A percentile compares a stretch with the other conserved stretches of the same genome.
These are phyloP conservation scores for Ormyrus labotus DNA, from an alignment of 2,888 invertebrate genomes.

Conservation along the genomic window DNA sequence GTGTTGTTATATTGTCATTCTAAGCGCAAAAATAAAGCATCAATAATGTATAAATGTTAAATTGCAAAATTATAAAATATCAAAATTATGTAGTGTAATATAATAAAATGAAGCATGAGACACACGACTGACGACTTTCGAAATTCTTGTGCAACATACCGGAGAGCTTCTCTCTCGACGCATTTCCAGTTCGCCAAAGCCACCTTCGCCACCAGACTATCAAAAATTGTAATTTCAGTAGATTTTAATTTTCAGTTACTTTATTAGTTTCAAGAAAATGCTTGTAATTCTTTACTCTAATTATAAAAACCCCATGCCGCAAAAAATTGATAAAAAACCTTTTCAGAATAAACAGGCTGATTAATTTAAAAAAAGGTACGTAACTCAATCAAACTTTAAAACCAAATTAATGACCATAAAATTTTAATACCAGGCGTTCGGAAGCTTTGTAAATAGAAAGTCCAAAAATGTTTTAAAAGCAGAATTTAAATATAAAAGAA, in stretches of 20 bases:
- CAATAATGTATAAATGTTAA: not conserved
- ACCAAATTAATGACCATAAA: not conserved
- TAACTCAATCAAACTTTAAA: not conserved
- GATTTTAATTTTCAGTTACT: conserved; percentile 34
- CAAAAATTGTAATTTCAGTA: conserved; percentile 64
- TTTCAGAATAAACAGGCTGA: no score
- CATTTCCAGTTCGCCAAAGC: conserved; percentile 73
- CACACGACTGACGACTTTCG: conserved; percentile 55
- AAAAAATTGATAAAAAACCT: not conserved
- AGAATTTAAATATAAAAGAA: not conserved
- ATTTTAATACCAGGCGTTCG: no score
- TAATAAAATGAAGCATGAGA: conserved; percentile 37
- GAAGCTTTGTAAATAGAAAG: no score
- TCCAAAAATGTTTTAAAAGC: not conserved
- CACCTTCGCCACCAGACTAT: conserved; percentile 75
- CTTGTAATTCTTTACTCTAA: conserved; percentile 17
- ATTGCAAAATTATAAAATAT: conserved; percentile 13
- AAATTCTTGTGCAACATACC: conserved; percentile 69
- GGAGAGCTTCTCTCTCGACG: conserved; percentile 73
- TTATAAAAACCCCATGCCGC: conserved; percentile 40
- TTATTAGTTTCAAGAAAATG: conserved; percentile 16
- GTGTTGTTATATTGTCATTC: conserved; percentile 12
- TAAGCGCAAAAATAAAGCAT: conserved; percentile 27
- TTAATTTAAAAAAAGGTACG: conserved; percentile 8
- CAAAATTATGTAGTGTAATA: not conserved